These are phyloP conservation scores for Paraplagusia blochii DNA, from an alignment of 2,113 vertebrate genomes.

Conservation along the genomic window DNA sequence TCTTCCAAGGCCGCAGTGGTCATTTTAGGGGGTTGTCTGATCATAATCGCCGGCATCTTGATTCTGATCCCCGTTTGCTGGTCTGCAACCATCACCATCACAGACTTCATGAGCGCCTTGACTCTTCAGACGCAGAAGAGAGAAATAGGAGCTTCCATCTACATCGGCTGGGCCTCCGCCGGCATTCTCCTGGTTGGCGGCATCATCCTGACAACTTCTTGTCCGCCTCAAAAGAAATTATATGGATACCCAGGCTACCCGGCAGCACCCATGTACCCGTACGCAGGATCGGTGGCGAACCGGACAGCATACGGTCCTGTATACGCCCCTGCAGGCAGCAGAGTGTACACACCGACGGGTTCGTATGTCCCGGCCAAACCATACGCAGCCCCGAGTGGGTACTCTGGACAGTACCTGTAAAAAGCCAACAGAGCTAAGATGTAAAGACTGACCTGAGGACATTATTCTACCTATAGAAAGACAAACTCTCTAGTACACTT, in stretches of 20 bases:
- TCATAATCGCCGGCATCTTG: slow-evolving; percentile 59
- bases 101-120: slow-evolving; percentile 62
- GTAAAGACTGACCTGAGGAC: slow-evolving; percentile 13
- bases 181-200: slow-evolving; percentile 70
- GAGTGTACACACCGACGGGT: slow-evolving; percentile 41
- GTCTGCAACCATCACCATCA: slow-evolving; percentile 72
- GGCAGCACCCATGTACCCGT: slow-evolving; percentile 46
- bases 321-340: slow-evolving; percentile 58
- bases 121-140: slow-evolving; percentile 59
- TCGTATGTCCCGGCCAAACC: slow-evolving; percentile 60
- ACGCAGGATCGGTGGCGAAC: slow-evolving; percentile 34
- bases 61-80: slow-evolving; percentile 73
- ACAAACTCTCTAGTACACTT: neutral
- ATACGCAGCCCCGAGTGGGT: slow-evolving; percentile 42
- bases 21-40: slow-evolving; percentile 64
- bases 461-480: neutral
- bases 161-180: slow-evolving; percentile 73
- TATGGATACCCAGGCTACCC: slow-evolving; percentile 54
- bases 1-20: slow-evolving; percentile 61
- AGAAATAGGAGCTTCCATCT: slow-evolving; percentile 74
- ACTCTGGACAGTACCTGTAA: slow-evolving; percentile 58
- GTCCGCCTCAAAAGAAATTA: slow-evolving; percentile 57
- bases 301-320: slow-evolving; percentile 40
- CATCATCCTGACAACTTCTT: slow-evolving; percentile 72
- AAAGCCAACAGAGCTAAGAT: slow-evolving; percentile 1